Base-by-base conservation (phyloP, 1,140 invertebrate species). In the Leptinotarsa defecta region DNA sequence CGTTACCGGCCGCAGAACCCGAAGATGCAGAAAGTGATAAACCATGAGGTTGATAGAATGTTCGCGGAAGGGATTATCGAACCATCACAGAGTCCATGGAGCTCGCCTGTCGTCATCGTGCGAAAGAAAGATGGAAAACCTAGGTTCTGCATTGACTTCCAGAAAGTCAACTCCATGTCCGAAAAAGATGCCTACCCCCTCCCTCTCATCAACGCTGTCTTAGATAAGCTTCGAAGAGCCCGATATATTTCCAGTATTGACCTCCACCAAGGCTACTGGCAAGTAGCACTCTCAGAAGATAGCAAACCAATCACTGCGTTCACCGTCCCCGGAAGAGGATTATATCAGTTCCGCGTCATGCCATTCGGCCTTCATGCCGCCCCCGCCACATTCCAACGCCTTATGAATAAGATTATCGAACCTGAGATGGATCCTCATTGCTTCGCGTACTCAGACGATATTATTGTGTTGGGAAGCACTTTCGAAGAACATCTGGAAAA, bases 231-330 rank as follows among this genome's bases (percentile, higher is more conserved):
- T 48, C 68, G 69, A 15, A 75, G 72, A 27, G 5, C 72, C 4
- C 11, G 67, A 61, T 85, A 77, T 74, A 73, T 85, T 6, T 77
- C 75, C 0, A 79, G 80, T 1, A 71, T 64, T 13, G 83, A 86
- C 78, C 57, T 86, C 8, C 77, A 73, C 20, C 76, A 75, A 20
- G 80, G 78, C 2, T 85, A 78, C 73, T 83, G 78, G 74, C 83
- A 87, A 62, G 80, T 86, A 1, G 78, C 80, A 0, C 1, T 87
- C 17, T 76, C 76, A 0, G 70, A 78, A 8, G 61, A 24, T 1
- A 82, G 77, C 48, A 79, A 76, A 57, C 79, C 83, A 24, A 84
- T 85, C 48, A 89, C 88, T 0, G 87, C 86, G 0, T 88, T 89
- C 71, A 81, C 84, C 3, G 84, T 85, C 0, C 83, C 83, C 0